Evolutionary conservation across 1,140 invertebrate genomes (phyloP), one percentile per base, ranked within the genome.

Genomic region (Nebria ingens): DNA sequence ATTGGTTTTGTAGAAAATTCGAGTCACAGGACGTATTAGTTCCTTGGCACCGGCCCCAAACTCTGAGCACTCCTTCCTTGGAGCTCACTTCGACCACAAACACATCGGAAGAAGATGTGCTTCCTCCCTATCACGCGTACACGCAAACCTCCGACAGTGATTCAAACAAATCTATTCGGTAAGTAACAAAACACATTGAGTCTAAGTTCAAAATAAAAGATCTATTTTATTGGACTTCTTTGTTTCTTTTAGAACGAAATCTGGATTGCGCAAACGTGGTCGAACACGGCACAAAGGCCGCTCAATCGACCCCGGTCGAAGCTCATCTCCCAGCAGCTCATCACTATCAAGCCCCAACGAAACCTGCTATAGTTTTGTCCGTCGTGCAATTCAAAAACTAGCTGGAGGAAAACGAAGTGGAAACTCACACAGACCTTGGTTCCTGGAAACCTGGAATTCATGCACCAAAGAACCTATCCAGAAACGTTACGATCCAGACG

Each of bases 21-120:
- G 85, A 88, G 66, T 86, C 89, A 34, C 89, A 95, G 76, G 95
- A 98, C 73, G 92, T 98, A 38, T 73, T 98, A 22, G 90, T 98
- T 56, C 94, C 94, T 1, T 97, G 93, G 93, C 87, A 91, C 62
- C 76, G 83, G 51, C 86, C 87, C 1, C 80, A 80, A 56, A 82
- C 79, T 49, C 67, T 81, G 13, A 82, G 79, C 59, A 80, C 81
- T 1, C 83, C 83, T 9, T 82, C 80, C 1, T 73, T 82, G 11
- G 82, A 85, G 22, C 73, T 82, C 4, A 79, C 83, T 13, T 73
- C 76, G 22, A 75, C 76, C 2, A 77, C 79, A 1, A 81, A 77
- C 21, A 80, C 77, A 0, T 79, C 78, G 2, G 79, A 81, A 52
- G 81, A 83, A 23, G 72, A 74, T 53, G 63, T 61, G 20, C 61